A percentile compares a stretch with the other conserved stretches of the same genome.
Evolutionary conservation across 2,888 invertebrate species (phyloP).

Genomic region (Quadroppia sp.): DNA sequence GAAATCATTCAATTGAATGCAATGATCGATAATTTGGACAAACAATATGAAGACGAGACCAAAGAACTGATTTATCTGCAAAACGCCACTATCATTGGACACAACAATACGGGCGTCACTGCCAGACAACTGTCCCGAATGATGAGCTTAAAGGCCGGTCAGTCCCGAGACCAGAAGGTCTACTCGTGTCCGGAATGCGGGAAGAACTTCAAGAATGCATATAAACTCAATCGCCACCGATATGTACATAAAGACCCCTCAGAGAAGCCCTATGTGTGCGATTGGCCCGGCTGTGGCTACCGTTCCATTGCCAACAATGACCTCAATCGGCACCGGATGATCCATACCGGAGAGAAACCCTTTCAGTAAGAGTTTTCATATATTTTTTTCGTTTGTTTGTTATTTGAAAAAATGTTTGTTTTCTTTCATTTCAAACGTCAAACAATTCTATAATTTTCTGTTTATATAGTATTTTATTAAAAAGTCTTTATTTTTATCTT

Average conservation of each 20-base stretch:
- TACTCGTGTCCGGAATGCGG: constrained; percentile 40
- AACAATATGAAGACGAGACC: constrained; percentile 34
- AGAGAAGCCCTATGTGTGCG: constrained; percentile 37
- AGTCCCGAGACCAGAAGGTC: not conserved
- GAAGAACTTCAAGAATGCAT: constrained; percentile 34
- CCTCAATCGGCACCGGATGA: constrained; percentile 41
- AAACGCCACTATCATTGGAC: constrained; percentile 14
- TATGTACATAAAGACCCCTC: constrained; percentile 39
- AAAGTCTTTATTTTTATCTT: too few species aligned
- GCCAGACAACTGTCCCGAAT: constrained; percentile 9
- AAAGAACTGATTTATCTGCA: constrained; percentile 32
- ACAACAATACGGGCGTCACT: not conserved
- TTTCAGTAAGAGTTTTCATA: constrained; percentile 4
- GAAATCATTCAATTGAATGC: constrained; percentile 35
- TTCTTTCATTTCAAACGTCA: too few species aligned
- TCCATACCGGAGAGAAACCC: constrained; percentile 41
- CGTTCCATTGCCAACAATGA: constrained; percentile 40
- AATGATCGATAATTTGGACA: constrained; percentile 29
- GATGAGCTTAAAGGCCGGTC: not conserved
- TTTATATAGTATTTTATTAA: not conserved
- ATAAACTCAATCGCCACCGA: constrained; percentile 40
- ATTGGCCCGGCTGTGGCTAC: constrained; percentile 40
- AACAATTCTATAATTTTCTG: not conserved
- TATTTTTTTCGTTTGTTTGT: not conserved
- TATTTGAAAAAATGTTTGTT: too few species aligned